Conservation (phyloP, 2,888 invertebrate species). For the Nebria salina region DNA sequence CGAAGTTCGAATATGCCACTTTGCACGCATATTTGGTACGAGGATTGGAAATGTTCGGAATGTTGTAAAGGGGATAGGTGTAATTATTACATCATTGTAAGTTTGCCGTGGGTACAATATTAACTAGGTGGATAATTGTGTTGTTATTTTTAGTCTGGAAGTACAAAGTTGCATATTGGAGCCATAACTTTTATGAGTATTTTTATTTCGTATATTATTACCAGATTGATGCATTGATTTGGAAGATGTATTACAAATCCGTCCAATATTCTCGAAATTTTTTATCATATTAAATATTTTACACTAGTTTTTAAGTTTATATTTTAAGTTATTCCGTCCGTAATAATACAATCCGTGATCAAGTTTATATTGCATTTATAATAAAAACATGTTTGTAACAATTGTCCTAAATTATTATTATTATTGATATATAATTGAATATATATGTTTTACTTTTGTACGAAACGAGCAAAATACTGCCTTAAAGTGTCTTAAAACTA, state of each 20-base stretch:
- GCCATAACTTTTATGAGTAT: slow-evolving; percentile 37
- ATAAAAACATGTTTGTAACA: not conserved
- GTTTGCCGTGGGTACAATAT: slow-evolving; percentile 59
- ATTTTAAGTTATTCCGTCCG: not conserved
- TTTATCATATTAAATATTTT: not conserved
- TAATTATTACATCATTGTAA: slow-evolving; percentile 94
- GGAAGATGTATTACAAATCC: not conserved
- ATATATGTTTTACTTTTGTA: slow-evolving; percentile 4
- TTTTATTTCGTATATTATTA: slow-evolving; percentile 20
- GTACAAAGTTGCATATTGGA: slow-evolving; percentile 43
- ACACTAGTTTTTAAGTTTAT: not conserved
- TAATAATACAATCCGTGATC: not conserved
- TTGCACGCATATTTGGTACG: slow-evolving; percentile 93
- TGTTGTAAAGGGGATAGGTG: slow-evolving; percentile 96
- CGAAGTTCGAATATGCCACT: slow-evolving; percentile 77
- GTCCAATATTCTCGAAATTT: slow-evolving; percentile 14
- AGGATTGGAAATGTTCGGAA: slow-evolving; percentile 96
- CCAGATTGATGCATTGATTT: not conserved
- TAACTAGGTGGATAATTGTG: not conserved
- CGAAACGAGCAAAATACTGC: not conserved
- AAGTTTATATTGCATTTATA: not conserved
- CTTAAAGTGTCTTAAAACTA: slow-evolving; percentile 1
- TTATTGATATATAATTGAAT: not conserved
- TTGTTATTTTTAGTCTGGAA: slow-evolving; percentile 40
- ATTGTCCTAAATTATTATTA: not conserved